Base-by-base conservation (phyloP, 1,140 invertebrate genomes). In the Trichonephila inaurata region DNA sequence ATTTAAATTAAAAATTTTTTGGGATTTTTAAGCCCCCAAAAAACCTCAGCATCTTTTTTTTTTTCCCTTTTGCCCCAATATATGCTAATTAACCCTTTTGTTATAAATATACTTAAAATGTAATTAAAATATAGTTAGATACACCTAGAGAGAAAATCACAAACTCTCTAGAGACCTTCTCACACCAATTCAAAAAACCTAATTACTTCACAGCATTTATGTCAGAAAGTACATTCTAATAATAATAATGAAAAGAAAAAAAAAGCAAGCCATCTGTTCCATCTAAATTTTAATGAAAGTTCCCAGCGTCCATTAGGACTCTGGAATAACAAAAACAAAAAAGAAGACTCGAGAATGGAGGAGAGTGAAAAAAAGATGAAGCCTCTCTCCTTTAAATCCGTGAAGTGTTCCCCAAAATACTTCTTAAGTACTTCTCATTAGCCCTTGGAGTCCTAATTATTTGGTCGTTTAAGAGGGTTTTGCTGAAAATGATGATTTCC, bases 381-480 rank as follows among this genome's bases (percentile, higher is more conserved):
- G 61, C 61, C 24, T 40, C 24, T 61, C 58, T 28, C n/a, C 62
- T 64, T 72, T 72, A 40, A 92, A 92, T 72, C 61, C 91, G 40
- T 87, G 60, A 87, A 92, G 58, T 51, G 51, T 77, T 81, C 72
- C 24, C 21, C 89, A 86, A 92, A 92, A 69, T 24, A 87, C 40
- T 87, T 44, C 40, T 60, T 72, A 92, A 77, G 66, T 69, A 64
- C 61, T 61, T 72, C 91, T 92, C 91, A 92, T 92, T 92, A 92
- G 83, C 24, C 24, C 1, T 28, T 19, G 18, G 40, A 61, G n/a
- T 82, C 66, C 82, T 69, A 72, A 92, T 91, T 91, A 91, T 91
- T 91, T 83, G 72, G 86, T 87, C 87, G 91, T 87, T 92, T 92
- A 92, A 92, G 91, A 92, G 66, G n/a, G n/a, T n/a, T n/a, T 40